Evolutionary conservation across 2,797 vertebrate species (phyloP), one percentile per base, ranked within the genome.

Genomic region (Alfaro cultratus): DNA sequence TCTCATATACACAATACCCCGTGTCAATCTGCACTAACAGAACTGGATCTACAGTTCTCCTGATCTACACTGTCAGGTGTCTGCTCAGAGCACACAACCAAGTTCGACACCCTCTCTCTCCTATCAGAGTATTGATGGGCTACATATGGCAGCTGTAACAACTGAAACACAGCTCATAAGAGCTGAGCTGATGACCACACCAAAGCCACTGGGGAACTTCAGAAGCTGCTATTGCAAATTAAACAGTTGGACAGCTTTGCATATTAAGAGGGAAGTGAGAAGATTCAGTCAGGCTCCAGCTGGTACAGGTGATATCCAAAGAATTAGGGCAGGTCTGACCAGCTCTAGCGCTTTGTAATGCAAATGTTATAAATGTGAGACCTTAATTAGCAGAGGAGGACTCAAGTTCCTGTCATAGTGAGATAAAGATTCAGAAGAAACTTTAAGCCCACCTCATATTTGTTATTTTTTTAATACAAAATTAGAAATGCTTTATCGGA

Each of bases 11-110:
- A 83, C 74, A 79, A 80, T 71, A 57, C 34, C n/a, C n/a, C 1
- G 45, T 8, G 31, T 83, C 62, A 9, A 41, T 86, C 77, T 55
- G 49, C 15, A 1, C 36, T 60, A 57, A 76, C 55, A 77, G n/a
- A 62, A 85, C 57, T 36, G 53, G 67, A 75, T 84, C 39, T 57
- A 72, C 47, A 49, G 55, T 21, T 16, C 39, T 77, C 74, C 79
- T 83, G 75, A 89, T 90, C 89, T 85, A 86, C 74, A 82, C 46
- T 0, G 55, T 79, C 79, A 85, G 72, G 53, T 77, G 74, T 81
- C 86, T 78, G 81, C 83, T 86, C 79, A 84, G 68, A 76, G 80
- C 67, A 80, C 21, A 62, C 29, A 39, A 67, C 47, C 71, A 64
- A 74, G 82, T 86, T 87, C 39, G 82, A 76, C 23, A 79, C 75